Base-by-base conservation (phyloP, 1,140 invertebrate species). In the Bombyx mandarina region DNA sequence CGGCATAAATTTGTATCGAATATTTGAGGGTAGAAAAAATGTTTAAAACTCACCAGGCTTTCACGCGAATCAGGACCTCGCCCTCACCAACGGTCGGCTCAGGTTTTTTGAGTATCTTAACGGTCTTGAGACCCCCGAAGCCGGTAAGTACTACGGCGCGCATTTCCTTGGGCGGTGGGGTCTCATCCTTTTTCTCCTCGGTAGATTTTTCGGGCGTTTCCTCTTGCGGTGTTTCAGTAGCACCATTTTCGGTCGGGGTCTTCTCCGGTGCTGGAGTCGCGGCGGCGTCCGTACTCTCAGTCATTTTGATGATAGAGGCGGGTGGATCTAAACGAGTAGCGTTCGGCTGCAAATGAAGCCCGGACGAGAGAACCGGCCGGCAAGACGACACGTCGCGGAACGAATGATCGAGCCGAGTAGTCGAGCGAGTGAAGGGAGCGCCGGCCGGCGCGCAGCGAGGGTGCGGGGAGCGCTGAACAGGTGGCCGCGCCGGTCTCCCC, bases 41-140 rank as follows among this genome's bases (percentile, higher is more conserved):
- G 26, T 35, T 3, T 46, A 53, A 56, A 62, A 92, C 93, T 94
- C 77, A 97, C 95, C 95, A 96, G 71, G 94, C 93, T 86, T 94
- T 95, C 47, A 96, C 94, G 63, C 93, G 89, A 70, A 96, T 94
- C 22, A 96, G 89, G 57, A 96, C 93, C 79, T 96, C 94, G 52
- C 93, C 94, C 73, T 95, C 93, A 58, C 77, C 90, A 12, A 92
- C 82, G 42, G 90, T 90, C 7, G 94, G 93, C 79, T 95, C 93
- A 9, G 94, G 93, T 77, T 94, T 95, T 81, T 92, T 94, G 67
- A 92, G 89, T 54, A 94, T 92, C 88, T 96, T 96, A 70, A 96
- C 91, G 80, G 93, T 92, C 81, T 96, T 96, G 52, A 95, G 89
- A 42, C 94, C 94, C 35, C 95, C 95, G 84, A 96, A 96, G 69